A percentile compares a stretch with the other conserved stretches of the same genome.
phyloP scores from a whole-genome alignment of 2,888 invertebrate genomes.

The Clostera curtula region DNA sequence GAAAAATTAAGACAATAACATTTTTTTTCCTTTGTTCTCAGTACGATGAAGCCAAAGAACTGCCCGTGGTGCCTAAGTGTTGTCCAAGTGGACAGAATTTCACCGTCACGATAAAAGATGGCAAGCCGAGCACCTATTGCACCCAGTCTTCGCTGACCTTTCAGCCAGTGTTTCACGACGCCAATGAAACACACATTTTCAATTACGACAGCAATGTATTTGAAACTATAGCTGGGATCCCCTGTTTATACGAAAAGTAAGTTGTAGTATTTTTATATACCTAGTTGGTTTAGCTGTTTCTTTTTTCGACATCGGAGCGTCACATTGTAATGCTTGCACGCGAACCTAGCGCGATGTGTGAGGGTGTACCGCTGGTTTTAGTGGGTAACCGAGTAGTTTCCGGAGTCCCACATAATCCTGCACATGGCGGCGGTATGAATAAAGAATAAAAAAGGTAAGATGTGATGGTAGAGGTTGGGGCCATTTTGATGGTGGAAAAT shows the following conservation, averaged over 20 bases:
- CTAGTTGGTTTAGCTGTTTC: neutral
- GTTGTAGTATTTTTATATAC: constrained; percentile 25
- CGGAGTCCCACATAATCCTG: no score
- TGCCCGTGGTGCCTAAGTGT: constrained; percentile 69
- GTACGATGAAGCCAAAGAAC: constrained; percentile 45
- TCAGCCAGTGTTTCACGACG: constrained; percentile 68
- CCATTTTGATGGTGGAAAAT: no score
- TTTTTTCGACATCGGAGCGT: no score
- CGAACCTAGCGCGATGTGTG: no score
- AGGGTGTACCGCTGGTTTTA: no score
- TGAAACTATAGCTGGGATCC: constrained; percentile 73
- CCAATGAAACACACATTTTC: constrained; percentile 66
- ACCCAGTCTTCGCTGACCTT: constrained; percentile 52
- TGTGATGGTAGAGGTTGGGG: no score
- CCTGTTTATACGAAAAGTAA: constrained; percentile 72
- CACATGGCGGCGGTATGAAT: no score
- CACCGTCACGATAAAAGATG: constrained; percentile 40
- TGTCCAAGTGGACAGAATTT: constrained; percentile 68
- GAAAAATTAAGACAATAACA: no score
- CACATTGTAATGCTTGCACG: no score
- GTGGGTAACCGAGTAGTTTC: no score
- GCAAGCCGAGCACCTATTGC: constrained; percentile 43
- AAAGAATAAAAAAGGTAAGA: no score
- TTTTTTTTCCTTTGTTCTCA: constrained; percentile 25
- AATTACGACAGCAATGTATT: constrained; percentile 61